These are phyloP conservation scores for Heteropelma amictum DNA, from an alignment of 2,888 invertebrate species.

Conservation along the genomic window DNA sequence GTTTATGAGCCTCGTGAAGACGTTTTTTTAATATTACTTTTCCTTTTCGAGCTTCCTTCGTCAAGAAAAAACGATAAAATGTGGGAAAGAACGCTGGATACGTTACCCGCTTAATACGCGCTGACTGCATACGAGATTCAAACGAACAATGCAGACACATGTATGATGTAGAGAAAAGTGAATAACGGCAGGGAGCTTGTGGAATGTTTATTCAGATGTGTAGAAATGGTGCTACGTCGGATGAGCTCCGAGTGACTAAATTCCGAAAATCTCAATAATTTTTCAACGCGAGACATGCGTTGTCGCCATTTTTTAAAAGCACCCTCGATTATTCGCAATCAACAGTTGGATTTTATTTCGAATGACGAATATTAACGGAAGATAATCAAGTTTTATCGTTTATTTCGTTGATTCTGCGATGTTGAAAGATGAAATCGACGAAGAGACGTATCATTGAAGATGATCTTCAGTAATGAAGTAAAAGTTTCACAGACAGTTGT, in stretches of 20 bases:
- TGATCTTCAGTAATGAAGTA: not conserved
- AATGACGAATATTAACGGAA: too few species aligned
- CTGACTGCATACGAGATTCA: not conserved
- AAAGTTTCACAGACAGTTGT: not conserved
- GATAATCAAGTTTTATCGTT: too few species aligned
- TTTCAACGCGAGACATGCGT: too few species aligned
- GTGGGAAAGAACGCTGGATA: not conserved
- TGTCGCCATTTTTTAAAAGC: too few species aligned
- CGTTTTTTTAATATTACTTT: not conserved
- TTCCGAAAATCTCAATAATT: too few species aligned
- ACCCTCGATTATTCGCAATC: too few species aligned
- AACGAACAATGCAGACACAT: not conserved
- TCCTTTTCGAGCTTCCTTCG: not conserved
- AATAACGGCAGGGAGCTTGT: not conserved
- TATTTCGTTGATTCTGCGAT: too few species aligned
- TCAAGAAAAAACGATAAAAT: not conserved
- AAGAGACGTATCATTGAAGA: not conserved
- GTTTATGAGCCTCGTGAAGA: slow-evolving; percentile 12
- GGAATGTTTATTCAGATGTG: slow-evolving; percentile 17
- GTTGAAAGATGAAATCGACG: not conserved
- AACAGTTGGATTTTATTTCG: too few species aligned
- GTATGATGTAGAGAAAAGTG: not conserved
- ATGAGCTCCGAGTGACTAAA: not conserved
- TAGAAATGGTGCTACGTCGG: not conserved
- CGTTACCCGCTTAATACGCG: not conserved